Evolutionary conservation across 2,113 vertebrate genomes (phyloP), one percentile per base, ranked within the genome.

Genomic region (Ameiurus melas): DNA sequence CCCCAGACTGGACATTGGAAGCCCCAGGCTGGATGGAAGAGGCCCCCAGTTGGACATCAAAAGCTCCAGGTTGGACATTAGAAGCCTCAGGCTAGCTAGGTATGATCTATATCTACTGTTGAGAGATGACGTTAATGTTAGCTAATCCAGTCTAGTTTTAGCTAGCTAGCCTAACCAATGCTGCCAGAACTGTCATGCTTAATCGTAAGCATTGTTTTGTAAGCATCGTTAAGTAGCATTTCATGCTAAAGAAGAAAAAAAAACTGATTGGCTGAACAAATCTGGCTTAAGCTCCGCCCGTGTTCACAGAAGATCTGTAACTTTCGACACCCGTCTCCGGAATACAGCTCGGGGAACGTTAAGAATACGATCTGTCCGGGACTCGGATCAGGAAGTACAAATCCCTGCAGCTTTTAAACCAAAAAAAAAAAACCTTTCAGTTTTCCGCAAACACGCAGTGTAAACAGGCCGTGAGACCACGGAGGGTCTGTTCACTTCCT

Each of bases 391-490:
- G 75, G 43, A 25, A 47, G 71, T 3, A 25, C 36, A 75, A 55
- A 57, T 16, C n/a, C 12, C 77, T 79, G 25, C 43, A n/a, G 27
- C 3, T 33, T 57, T 81, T 14, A 81, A 33, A 36, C 47, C 14
- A 53, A 79, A 4, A 33, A 85, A 55, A 53, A 79, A 4, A 33
- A 85, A 55, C 47, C 30, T 33, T 58, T 58, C 25, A 2, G 22
- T 85, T 85, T 57, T 73, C 13, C 51, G 33, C 47, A 85, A 85
- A 85, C n/a, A 51, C 20, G 43, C 83, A 53, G 62, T 66, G 64
- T 68, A 68, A 68, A 84, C 62, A 85, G 64, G 17, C 47, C 25
- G 83, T 4, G n/a, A 25, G 43, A 86, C 39, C 75, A 55, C 71
- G 57, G 58, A 80, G 47, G 62, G n/a, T 43, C 83, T 25, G 43